Percentiles rank a stretch among this genome's conserved stretches.
Conservation (phyloP, 1,140 invertebrate genomes). For the Camponotus pennsylvanicus region DNA sequence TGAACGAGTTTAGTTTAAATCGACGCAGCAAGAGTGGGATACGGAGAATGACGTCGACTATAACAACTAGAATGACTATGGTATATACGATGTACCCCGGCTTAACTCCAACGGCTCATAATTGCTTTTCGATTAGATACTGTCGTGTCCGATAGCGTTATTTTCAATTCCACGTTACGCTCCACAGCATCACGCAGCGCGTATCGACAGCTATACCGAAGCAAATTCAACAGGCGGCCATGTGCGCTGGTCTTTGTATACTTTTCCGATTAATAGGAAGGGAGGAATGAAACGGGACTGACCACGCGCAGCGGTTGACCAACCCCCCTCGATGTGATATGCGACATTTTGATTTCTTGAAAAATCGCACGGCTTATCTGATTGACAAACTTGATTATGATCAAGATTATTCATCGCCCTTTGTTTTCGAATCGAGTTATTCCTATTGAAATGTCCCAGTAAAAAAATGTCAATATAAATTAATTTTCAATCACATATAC, state of each 20-base stretch:
- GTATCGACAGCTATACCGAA: constrained; percentile 71
- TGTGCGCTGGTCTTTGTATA: constrained; percentile 66
- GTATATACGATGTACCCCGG: background rate
- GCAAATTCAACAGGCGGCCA: constrained; percentile 79
- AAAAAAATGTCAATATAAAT: too few relatives aligned
- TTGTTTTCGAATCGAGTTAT: background rate
- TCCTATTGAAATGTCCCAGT: background rate
- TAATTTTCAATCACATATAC: too few relatives aligned
- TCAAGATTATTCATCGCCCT: background rate
- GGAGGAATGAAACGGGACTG: constrained; percentile 53
- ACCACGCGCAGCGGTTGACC: constrained; percentile 31
- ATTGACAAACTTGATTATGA: constrained; percentile 18
- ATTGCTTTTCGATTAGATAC: constrained; percentile 75
- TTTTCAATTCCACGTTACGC: constrained; percentile 55
- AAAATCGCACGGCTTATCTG: background rate
- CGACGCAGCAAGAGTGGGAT: background rate
- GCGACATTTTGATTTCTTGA: constrained; percentile 26
- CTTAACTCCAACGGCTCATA: constrained; percentile 58
- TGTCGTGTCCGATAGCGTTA: constrained; percentile 59
- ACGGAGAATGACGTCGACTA: constrained; percentile 32
- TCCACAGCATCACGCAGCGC: constrained; percentile 39
- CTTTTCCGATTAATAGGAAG: constrained; percentile 75
- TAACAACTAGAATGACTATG: constrained; percentile 37
- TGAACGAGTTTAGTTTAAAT: constrained; percentile 46
- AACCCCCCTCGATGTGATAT: constrained; percentile 10